Conservation (phyloP, 23 tunicate genomes). For the Halocynthia aurantium region DNA sequence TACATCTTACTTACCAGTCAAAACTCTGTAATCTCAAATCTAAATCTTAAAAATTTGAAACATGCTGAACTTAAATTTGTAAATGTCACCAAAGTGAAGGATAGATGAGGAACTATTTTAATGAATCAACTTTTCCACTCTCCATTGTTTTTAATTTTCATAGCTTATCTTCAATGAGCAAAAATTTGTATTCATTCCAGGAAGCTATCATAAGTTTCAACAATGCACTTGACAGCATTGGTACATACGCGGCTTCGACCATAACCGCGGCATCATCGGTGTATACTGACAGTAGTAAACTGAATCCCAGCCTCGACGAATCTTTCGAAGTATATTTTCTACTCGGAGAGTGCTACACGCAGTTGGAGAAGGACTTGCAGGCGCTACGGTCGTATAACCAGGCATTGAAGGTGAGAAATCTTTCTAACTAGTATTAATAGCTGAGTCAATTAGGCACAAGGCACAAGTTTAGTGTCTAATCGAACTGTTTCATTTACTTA, state of each 20-base stretch:
- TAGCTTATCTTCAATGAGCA: neutral
- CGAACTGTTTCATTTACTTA: neutral
- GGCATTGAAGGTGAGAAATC: conserved; percentile 45
- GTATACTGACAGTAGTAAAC: neutral
- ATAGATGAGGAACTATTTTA: no score
- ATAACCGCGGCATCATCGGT: neutral
- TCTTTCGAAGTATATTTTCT: conserved; percentile 51
- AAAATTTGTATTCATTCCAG: conserved; percentile 23
- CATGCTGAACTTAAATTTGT: no score
- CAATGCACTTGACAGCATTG: conserved; percentile 46
- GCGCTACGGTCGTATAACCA: conserved; percentile 65
- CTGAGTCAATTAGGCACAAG: neutral
- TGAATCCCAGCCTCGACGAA: conserved; percentile 4
- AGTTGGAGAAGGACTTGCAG: conserved; percentile 32
- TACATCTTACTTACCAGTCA: no score
- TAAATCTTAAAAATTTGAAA: no score
- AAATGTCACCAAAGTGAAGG: no score
- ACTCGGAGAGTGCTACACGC: conserved; percentile 75
- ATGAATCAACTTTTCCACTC: no score
- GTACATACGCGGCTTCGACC: neutral
- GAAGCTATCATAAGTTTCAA: conserved; percentile 60
- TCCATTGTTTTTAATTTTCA: neutral
- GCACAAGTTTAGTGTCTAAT: neutral
- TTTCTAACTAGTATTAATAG: neutral
- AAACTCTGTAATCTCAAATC: no score